Base-by-base conservation (phyloP, 2,113 vertebrate species). In the Jaculus jaculus region DNA sequence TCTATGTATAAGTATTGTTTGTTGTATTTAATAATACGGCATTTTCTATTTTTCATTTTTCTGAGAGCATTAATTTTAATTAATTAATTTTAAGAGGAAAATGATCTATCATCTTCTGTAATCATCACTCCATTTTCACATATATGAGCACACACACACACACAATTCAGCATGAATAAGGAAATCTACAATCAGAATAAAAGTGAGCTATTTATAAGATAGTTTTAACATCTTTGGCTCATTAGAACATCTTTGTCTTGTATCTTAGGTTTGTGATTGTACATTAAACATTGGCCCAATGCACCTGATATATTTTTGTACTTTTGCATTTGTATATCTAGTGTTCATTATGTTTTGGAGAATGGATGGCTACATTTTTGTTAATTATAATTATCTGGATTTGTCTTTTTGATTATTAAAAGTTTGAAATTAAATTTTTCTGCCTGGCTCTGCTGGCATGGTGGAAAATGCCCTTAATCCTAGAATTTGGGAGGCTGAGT, bases 341-440 rank as follows among this genome's bases (percentile, higher is more conserved):
- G 28, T 26, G 6, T 13, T 37, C 37, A 87, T 3, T 60, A 24
- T 54, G 10, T 42, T 42, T 83, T 82, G 66, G 5, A 4, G 5
- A 83, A 80, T 15, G 7, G 30, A 8, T 58, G 8, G 32, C 42
- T 90, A 13, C 3, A 61, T 63, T 77, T 80, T 86, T 60, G 30
- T 94, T 74, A 32, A 93, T 65, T 75, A 61, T 54, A 12, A 12
- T 80, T 69, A 80, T 60, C 80, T 83, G 39, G 34, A 69, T 68
- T 84, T 84, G 63, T 84, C 6, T 88, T 89, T 91, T 87, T 66
- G 32, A 9, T 85, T 34, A 78, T 75, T 84, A 72, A 72, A 32
- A 12, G 16, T 17, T 65, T 65, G 17, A 54, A 91, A 66, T 77
- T 37, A 94, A 7, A 90, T 63, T 87, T 79, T 47, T 47, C 5